Evolutionary conservation across 1,140 invertebrate genomes (phyloP).

Genomic region (Eriosoma lanigerum): DNA sequence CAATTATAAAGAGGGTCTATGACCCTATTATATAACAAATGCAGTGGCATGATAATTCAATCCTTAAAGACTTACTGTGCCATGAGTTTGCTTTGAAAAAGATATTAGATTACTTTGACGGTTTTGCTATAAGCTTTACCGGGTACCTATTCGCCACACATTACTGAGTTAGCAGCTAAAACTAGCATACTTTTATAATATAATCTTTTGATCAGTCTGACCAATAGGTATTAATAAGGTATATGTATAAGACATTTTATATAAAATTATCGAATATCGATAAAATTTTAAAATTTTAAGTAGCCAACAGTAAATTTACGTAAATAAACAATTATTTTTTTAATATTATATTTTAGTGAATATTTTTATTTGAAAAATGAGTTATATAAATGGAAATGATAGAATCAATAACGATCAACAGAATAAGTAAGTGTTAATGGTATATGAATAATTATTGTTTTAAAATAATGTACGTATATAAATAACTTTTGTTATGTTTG

Average conservation of each 20-base stretch:
- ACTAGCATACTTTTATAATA: background rate
- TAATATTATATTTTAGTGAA: background rate
- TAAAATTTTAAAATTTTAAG: too few relatives aligned
- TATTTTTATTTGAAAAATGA: conserved; percentile 5
- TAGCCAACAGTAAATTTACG: too few relatives aligned
- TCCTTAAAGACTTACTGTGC: background rate
- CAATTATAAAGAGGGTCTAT: conserved; percentile 5
- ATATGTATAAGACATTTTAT: too few relatives aligned
- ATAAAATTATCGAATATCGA: too few relatives aligned
- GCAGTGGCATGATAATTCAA: conserved; percentile 4
- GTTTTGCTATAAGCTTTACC: conserved; percentile 19
- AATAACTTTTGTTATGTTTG: too few relatives aligned
- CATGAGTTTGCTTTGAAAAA: background rate
- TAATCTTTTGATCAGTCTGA: too few relatives aligned
- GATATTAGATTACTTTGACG: conserved; percentile 34
- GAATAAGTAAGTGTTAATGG: conserved; percentile 14
- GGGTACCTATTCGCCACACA: background rate
- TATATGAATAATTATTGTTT: too few relatives aligned
- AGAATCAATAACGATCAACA: background rate
- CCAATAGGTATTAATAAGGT: too few relatives aligned
- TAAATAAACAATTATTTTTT: background rate
- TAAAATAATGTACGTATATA: too few relatives aligned
- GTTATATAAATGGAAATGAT: background rate
- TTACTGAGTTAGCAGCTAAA: background rate
- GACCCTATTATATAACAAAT: conserved; percentile 19